Conservation (phyloP, 2,113 vertebrate species). For the Coreoperca whiteheadi region DNA sequence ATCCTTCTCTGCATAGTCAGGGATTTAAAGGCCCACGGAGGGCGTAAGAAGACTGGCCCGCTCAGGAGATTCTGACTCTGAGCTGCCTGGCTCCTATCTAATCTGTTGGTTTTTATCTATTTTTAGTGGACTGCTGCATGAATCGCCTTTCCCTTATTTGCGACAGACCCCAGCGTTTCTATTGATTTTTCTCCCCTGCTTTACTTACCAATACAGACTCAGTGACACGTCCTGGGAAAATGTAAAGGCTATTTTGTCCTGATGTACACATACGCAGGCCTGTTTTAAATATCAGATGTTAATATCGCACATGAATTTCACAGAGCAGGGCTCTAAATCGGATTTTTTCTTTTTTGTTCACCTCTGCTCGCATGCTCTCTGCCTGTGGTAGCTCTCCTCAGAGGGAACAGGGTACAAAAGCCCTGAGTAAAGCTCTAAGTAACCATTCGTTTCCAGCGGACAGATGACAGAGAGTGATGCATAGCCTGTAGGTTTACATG, state of each 20-base stretch:
- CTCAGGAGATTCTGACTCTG: constrained; percentile 37
- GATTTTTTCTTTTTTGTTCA: constrained; percentile 57
- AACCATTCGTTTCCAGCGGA: constrained; percentile 73
- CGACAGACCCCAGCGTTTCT: constrained; percentile 39
- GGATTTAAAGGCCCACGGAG: constrained; percentile 50
- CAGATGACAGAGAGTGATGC: constrained; percentile 74
- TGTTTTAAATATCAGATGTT: constrained; percentile 63
- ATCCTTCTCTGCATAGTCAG: constrained; percentile 20
- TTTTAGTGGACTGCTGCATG: constrained; percentile 61
- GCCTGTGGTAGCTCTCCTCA: constrained; percentile 25
- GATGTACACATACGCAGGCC: constrained; percentile 32
- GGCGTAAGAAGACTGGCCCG: not conserved
- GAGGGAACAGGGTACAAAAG: constrained; percentile 57
- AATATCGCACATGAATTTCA: constrained; percentile 63
- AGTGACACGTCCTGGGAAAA: constrained; percentile 35
- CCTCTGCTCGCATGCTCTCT: constrained; percentile 30
- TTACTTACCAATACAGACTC: constrained; percentile 48
- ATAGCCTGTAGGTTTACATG: constrained; percentile 70
- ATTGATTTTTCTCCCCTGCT: constrained; percentile 53
- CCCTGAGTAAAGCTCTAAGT: constrained; percentile 34
- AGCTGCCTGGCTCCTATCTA: constrained; percentile 44
- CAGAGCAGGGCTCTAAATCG: constrained; percentile 58
- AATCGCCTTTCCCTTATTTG: constrained; percentile 58
- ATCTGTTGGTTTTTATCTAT: constrained; percentile 59
- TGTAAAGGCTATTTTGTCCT: constrained; percentile 55